These are phyloP conservation scores for Strongylocentrotus purpuratus DNA, from an alignment of 35 echinoderm and acorn worm genomes.

Conservation along the genomic window DNA sequence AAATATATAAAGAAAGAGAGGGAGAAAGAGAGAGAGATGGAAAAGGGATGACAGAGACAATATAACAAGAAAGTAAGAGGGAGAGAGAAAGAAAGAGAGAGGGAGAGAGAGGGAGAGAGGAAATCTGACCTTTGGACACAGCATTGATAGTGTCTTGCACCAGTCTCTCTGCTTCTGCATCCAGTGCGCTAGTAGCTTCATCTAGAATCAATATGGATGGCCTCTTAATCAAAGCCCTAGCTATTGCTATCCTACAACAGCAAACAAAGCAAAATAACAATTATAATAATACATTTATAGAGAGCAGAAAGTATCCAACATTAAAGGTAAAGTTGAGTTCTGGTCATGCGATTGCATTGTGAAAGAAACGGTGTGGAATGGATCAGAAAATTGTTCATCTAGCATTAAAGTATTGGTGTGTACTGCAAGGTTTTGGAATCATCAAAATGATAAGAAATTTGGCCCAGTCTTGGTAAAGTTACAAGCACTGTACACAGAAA, in stretches of 20 bases:
- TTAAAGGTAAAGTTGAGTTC: too few species aligned
- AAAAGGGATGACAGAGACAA: background rate
- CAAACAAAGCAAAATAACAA: too few species aligned
- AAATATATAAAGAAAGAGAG: background rate
- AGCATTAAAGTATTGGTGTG: too few species aligned
- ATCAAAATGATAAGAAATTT: too few species aligned
- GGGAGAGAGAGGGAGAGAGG: background rate
- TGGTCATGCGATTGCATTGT: too few species aligned
- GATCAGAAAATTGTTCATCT: too few species aligned
- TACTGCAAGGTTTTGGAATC: too few species aligned
- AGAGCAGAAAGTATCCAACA: too few species aligned
- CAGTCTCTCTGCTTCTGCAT: conserved; percentile 88
- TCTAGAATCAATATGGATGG: conserved; percentile 90
- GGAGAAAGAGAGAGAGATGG: background rate
- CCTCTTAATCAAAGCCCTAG: conserved; percentile 86
- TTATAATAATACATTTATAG: too few species aligned
- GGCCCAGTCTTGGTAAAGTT: too few species aligned
- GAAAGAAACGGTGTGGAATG: too few species aligned
- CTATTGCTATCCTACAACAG: conserved; percentile 80
- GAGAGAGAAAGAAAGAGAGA: background rate
- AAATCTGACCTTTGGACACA: conserved; percentile 76
- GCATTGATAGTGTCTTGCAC: conserved; percentile 83
- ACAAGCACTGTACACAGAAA: too few species aligned
- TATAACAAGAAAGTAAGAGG: background rate
- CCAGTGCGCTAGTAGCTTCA: conserved; percentile 92